Conservation (phyloP, 1,140 invertebrate genomes). For the Gonioctena quinquepunctata region DNA sequence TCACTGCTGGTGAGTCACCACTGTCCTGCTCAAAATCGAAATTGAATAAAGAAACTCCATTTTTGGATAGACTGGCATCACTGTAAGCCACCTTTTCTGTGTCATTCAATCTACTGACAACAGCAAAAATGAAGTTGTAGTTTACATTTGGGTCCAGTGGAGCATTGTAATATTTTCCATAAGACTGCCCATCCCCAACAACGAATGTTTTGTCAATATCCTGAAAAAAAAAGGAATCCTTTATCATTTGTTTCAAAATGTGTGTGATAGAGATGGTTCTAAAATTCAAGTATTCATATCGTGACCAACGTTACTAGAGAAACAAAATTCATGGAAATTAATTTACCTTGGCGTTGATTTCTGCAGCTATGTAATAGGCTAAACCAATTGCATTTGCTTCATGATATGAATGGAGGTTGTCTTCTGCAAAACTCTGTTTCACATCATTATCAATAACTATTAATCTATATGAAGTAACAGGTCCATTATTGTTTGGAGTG, state of each 20-base stretch:
- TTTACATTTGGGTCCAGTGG: slow-evolving; percentile 68
- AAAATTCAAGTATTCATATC: neutral
- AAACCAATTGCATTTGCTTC: slow-evolving; percentile 63
- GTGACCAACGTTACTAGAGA: neutral
- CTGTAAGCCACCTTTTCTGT: slow-evolving; percentile 70
- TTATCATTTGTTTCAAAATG: neutral
- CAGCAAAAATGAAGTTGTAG: slow-evolving; percentile 73
- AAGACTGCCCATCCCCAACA: slow-evolving; percentile 75
- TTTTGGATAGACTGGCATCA: slow-evolving; percentile 55
- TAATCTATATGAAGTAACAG: slow-evolving; percentile 71
- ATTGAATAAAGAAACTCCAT: slow-evolving; percentile 33
- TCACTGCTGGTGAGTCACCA: slow-evolving; percentile 50
- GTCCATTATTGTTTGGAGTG: slow-evolving; percentile 73
- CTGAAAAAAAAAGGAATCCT: slow-evolving; percentile 36
- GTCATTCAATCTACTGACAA: slow-evolving; percentile 69
- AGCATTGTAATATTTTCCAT: slow-evolving; percentile 79
- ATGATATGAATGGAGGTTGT: slow-evolving; percentile 63
- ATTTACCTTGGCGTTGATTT: slow-evolving; percentile 63
- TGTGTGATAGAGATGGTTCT: too few species aligned
- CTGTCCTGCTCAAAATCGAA: slow-evolving; percentile 16
- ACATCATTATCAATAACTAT: slow-evolving; percentile 70
- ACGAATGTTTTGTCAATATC: slow-evolving; percentile 67
- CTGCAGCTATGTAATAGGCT: slow-evolving; percentile 80
- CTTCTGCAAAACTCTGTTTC: slow-evolving; percentile 63
- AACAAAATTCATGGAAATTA: slow-evolving; percentile 15